Evolutionary conservation across 2,113 vertebrate species (phyloP).

Genomic region (Polypterus senegalus): DNA sequence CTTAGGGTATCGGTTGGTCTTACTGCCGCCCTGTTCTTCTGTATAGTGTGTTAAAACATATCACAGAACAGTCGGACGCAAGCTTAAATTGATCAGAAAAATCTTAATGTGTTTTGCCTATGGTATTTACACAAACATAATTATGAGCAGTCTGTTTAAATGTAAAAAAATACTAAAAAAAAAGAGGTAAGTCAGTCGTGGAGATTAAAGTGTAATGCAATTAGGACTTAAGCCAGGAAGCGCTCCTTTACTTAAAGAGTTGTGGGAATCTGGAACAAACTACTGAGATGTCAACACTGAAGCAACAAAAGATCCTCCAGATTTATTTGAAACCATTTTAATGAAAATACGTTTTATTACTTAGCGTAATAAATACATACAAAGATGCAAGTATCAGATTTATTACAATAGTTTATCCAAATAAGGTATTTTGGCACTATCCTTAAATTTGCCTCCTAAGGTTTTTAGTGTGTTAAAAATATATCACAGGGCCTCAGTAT

Average conservation of each 20-base stretch:
- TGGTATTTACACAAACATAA: too few species aligned
- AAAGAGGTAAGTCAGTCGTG: too few species aligned
- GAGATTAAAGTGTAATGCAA: not conserved
- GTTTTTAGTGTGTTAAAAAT: constrained; percentile 27
- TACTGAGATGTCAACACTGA: not conserved
- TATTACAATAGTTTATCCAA: constrained; percentile 46
- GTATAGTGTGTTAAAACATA: too few species aligned
- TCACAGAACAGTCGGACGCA: too few species aligned
- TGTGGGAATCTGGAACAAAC: too few species aligned
- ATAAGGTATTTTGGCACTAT: constrained; percentile 41
- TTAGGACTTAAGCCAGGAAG: not conserved
- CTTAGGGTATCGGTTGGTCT: too few species aligned
- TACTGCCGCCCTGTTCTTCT: too few species aligned
- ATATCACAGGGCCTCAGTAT: constrained; percentile 22
- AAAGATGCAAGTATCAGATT: constrained; percentile 88
- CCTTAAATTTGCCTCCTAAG: constrained; percentile 21
- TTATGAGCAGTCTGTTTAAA: too few species aligned
- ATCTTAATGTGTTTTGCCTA: too few species aligned
- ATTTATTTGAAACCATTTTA: constrained; percentile 33
- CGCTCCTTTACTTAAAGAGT: too few species aligned
- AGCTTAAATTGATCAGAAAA: too few species aligned
- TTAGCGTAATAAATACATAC: constrained; percentile 99
- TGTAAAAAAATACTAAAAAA: too few species aligned
- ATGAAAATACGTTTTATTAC: constrained; percentile 99
- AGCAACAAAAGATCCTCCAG: not conserved